Evolutionary conservation across 2,797 vertebrate genomes (phyloP), one percentile per base, ranked within the genome.

Genomic region (Miichthys miiuy): DNA sequence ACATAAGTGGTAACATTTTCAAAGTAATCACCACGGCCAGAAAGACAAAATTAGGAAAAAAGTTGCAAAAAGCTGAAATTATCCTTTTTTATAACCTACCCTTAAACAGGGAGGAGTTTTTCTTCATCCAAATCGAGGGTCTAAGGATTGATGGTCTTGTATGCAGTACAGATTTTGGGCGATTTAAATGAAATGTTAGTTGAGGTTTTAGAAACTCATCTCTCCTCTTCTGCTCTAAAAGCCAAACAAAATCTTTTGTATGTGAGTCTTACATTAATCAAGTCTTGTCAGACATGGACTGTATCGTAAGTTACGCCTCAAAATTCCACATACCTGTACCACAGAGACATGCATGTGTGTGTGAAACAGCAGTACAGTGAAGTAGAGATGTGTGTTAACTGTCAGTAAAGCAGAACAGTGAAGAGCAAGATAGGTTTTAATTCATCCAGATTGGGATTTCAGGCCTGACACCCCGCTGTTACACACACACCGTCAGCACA

Each of bases 361-460:
- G 16, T n/a, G 64, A 77, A 57, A 10, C 57, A 41, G 58, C 14
- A 11, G 57, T 0, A 27, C 23, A 52, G 47, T 1, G 42, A 75
- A 21, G 42, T 2, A 50, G 57, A 72, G 60, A 44, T 72, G 69
- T 76, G 72, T 72, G 82, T 66, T 72, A 25, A 70, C 52, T 52
- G 68, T 72, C 84, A 77, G 72, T 50, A 27, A 76, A 82, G 81
- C 81, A 69, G 75, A 78, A 83, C 79, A 79, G 66, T 16, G 17
- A 50, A 12, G 81, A 80, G 73, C 60, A 57, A 83, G 82, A 86
- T 55, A 56, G 30, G 41, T 62, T 80, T 84, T 84, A 87, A 89
- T 92, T 89, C 71, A 83, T 79, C 63, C 79, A 88, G 80, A 91
- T 88, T 86, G 85, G 82, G 87, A 89, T 89, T 88, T 91, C 83